These are phyloP conservation scores for Pardalotus punctatus DNA, from an alignment of 2,113 vertebrate genomes.

Conservation along the genomic window DNA sequence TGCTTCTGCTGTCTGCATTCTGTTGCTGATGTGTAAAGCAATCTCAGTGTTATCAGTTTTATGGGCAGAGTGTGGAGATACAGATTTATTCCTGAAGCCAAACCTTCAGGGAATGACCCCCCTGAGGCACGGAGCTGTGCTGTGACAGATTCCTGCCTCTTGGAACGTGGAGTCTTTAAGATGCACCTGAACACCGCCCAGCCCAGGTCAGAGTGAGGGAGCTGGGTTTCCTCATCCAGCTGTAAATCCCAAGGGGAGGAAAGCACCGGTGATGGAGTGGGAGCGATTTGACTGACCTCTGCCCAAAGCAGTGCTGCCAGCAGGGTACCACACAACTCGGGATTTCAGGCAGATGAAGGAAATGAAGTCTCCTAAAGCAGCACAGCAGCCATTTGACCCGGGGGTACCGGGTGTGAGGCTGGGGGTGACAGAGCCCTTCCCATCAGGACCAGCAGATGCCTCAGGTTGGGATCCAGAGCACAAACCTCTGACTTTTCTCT, in stretches of 20 bases:
- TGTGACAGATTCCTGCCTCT: background rate
- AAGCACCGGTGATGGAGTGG: background rate
- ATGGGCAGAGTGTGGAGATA: background rate
- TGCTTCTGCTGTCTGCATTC: background rate
- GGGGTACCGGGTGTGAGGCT: rapidly evolving
- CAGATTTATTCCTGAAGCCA: background rate
- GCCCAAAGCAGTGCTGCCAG: background rate
- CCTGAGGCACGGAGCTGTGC: background rate
- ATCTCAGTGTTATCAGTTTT: background rate
- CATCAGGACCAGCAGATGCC: background rate
- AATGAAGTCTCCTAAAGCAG: background rate
- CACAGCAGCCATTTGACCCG: background rate
- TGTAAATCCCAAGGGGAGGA: background rate
- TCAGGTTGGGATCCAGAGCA: background rate
- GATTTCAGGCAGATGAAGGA: background rate
- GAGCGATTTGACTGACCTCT: background rate
- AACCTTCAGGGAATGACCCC: background rate
- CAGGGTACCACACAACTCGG: background rate
- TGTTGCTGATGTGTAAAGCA: background rate
- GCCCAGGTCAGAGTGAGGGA: background rate
- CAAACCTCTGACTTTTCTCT: background rate
- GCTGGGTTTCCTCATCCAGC: background rate
- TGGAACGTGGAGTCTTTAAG: background rate
- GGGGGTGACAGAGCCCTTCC: background rate
- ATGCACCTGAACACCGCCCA: background rate